phyloP scores from a whole-genome alignment of 2,888 invertebrate species.

The Sinodicranocentrus sp. region DNA sequence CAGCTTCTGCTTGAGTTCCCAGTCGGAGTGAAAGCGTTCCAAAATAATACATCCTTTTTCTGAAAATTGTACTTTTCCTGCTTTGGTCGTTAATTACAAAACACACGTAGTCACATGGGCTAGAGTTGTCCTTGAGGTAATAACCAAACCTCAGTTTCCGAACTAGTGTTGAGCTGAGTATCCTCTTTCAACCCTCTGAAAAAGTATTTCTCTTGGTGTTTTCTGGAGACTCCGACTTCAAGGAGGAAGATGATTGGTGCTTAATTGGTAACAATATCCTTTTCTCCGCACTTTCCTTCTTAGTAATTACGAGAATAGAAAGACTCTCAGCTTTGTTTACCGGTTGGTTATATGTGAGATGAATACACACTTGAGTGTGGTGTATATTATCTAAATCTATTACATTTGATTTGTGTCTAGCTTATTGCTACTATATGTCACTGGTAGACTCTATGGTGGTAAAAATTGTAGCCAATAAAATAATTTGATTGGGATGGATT shows the following conservation, averaged over 20 bases:
- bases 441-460: too few species aligned
- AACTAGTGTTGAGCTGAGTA: not conserved
- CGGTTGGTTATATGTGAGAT: too few species aligned
- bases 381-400: too few species aligned
- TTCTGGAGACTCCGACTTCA: too few species aligned
- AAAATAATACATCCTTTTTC: constrained; percentile 24
- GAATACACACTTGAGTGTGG: too few species aligned
- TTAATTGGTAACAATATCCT: constrained; percentile 34
- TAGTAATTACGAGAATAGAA: not conserved
- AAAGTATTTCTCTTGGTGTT: too few species aligned
- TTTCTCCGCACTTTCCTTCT: not conserved
- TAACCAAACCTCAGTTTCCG: constrained; percentile 32
- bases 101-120: constrained; percentile 3
- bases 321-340: too few species aligned
- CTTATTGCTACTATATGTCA: too few species aligned
- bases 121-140: constrained; percentile 38
- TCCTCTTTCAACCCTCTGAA: too few species aligned
- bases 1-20: not conserved
- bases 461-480: too few species aligned
- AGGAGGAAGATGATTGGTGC: not conserved
- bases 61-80: constrained; percentile 24
- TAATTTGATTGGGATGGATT: too few species aligned
- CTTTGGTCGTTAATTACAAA: constrained; percentile 49
- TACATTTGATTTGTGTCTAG: too few species aligned
- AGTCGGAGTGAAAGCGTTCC: not conserved